Base-by-base conservation (phyloP, 2,797 vertebrate species). In the Lateolabrax maculatus region DNA sequence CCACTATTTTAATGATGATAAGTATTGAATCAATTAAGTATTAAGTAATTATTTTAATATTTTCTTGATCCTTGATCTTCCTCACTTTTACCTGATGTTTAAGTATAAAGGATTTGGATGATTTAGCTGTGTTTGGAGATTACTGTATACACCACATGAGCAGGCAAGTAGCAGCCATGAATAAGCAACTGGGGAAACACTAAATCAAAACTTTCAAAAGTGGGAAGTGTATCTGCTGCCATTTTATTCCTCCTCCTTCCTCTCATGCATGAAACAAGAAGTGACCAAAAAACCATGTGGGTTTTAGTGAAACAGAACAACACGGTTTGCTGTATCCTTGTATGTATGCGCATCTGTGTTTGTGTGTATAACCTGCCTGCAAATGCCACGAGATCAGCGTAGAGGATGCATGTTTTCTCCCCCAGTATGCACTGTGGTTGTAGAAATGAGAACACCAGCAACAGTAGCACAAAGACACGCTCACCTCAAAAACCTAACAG, bases 401-500 rank as follows among this genome's bases (percentile, higher is more conserved):
- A 10, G 11, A 11, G 43, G 36, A 25, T 1, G 27, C 12, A n/a
- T 1, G 3, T 23, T 44, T 56, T 56, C 11, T 55, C 15, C 23
- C 16, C 6, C 9, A 67, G 18, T 23, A 49, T 41, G 27, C 56
- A 65, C 37, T 82, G 81, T 76, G 87, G 81, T 87, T 66, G 52
- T 63, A 72, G 69, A 85, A 48, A 68, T 62, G 43, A 58, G 57
- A 4, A 58, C 3, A 9, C 13, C 21, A 7, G 16, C 23, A 0
- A 23, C 63, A 58, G 43, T 16, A 25, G 56, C 64, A 53, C 6
- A 61, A 31, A 49, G 4, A 71, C 41, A 60, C n/a, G 5, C 29
- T 71, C 21, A 72, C 80, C 83, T 80, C 81, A 87, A 77, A 84
- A 84, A 83, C 80, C 81, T 6, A 73, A 76, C 36, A 55, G 23